Percentiles rank a stretch among this genome's conserved stretches.
Evolutionary conservation across 2,797 vertebrate species (phyloP).

Genomic region (Tauraco hartlaubi): DNA sequence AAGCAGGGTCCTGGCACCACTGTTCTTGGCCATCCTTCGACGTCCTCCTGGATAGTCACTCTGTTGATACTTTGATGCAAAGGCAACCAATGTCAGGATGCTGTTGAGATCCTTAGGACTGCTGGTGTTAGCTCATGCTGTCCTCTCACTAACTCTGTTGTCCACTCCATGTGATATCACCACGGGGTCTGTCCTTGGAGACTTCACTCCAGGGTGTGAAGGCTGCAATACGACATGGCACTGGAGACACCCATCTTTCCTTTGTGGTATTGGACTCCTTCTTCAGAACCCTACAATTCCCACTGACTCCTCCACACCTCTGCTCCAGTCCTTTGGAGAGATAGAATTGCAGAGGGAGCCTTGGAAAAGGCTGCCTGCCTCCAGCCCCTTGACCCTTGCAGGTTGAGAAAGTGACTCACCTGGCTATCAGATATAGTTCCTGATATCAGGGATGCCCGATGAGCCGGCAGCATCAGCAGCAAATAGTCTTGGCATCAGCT

Average conservation of each 20-base stretch:
- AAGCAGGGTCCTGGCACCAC: neutral
- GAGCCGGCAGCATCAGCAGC: neutral
- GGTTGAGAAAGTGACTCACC: neutral
- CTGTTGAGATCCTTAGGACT: neutral
- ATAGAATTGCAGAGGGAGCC: neutral
- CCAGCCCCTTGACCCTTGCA: neutral
- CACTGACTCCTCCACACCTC: neutral
- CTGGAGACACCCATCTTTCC: neutral
- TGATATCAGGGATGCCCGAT: neutral
- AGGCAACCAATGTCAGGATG: neutral
- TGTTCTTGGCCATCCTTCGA: neutral
- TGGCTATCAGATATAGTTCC: neutral
- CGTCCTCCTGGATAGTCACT: neutral
- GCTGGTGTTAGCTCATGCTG: neutral
- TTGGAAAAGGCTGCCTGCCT: neutral
- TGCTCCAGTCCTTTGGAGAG: neutral
- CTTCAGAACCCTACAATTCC: neutral
- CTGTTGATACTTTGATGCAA: neutral
- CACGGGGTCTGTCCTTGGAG: neutral
- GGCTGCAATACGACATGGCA: neutral
- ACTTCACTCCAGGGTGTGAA: neutral
- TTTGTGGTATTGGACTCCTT: neutral
- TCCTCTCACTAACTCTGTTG: neutral
- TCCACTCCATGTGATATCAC: fast-evolving
- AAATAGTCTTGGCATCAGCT: neutral